A percentile compares a stretch with the other conserved stretches of the same genome.
These are phyloP conservation scores for Odontocerum albicorne DNA, from an alignment of 2,888 invertebrate species.

Conservation along the genomic window DNA sequence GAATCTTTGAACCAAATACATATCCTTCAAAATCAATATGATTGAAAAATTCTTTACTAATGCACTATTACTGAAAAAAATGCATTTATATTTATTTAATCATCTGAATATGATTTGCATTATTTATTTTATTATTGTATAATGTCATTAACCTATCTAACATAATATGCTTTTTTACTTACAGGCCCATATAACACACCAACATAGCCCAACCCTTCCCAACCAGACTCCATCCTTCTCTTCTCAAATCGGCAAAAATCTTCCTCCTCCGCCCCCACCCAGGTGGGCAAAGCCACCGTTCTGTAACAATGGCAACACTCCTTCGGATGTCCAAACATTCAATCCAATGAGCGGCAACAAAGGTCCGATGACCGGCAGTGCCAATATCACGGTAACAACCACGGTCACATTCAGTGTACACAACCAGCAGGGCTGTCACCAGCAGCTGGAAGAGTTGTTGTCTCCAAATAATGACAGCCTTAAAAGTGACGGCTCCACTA, in stretches of 20 bases:
- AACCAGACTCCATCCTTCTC: slow-evolving; percentile 47
- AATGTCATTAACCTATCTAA: slow-evolving; percentile 6
- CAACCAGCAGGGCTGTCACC: slow-evolving; percentile 47
- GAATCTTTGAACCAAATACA: not conserved
- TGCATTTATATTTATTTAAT: not conserved
- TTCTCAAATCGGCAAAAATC: slow-evolving; percentile 50
- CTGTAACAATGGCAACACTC: slow-evolving; percentile 53
- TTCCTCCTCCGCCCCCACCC: slow-evolving; percentile 83
- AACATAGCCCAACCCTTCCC: slow-evolving; percentile 45
- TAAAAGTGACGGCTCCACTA: slow-evolving; percentile 27
- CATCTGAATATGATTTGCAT: not conserved
- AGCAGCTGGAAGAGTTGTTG: slow-evolving; percentile 40
- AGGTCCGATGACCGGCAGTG: slow-evolving; percentile 56
- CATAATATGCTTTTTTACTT: slow-evolving; percentile 36
- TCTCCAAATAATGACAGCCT: slow-evolving; percentile 30
- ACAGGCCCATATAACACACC: slow-evolving; percentile 60
- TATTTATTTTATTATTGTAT: slow-evolving; percentile 2
- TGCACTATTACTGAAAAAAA: not conserved
- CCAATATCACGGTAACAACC: slow-evolving; percentile 80
- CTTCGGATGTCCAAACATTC: slow-evolving; percentile 50
- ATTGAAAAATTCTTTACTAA: not conserved
- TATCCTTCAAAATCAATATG: not conserved
- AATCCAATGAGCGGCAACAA: slow-evolving; percentile 50
- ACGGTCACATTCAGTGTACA: slow-evolving; percentile 83
- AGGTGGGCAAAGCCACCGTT: slow-evolving; percentile 80